Evolutionary conservation across 2,888 invertebrate genomes (phyloP), one percentile per base, ranked within the genome.

Genomic region (Eudasyphora cyanicolor): DNA sequence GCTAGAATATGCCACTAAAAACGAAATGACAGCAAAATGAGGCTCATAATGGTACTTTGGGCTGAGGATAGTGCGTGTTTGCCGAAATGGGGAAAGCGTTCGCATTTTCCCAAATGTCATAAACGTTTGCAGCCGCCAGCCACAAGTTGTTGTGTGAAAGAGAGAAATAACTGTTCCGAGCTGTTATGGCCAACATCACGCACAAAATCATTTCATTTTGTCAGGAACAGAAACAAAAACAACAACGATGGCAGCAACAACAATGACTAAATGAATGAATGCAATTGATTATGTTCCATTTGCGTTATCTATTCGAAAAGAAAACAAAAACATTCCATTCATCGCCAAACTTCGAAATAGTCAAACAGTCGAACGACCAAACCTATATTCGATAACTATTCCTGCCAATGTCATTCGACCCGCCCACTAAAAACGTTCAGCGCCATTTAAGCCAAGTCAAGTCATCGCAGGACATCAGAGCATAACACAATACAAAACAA

Each of bases 261-360:
- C 42, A 74, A 69, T 29, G 19, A 29, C 60, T 49, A 49, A 74
- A 70, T n/a, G 62, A 76, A 38, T 62, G 54, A 78, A 73, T 77
- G 80, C 83, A 80, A 78, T 83, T 83, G 83, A 84, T 84, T 80
- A 74, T 78, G 70, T 75, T 78, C 32, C 57, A 77, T 84, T 78
- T 75, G 42, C 67, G 60, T 57, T 73, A 82, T 82, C 79, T 62
- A 69, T 27, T 60, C 29, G 21, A 54, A 57, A 29, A 17, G 19
- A 17, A 69, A 70, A 42, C 69, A 35, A 19, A 62, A 8, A 64
- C 12, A 60, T 45, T n/a, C 45, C 45, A 45, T 45, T 45, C 45
- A 45, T 45, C n/a, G 45, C 45, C 49, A 32, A 24, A 69, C 24
- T 54, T 7, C 27, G 21, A 29, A 10, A 10, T 21, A 62, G 51